phyloP scores from a whole-genome alignment of 2,888 invertebrate species.

The Halictus quadricinctus region DNA sequence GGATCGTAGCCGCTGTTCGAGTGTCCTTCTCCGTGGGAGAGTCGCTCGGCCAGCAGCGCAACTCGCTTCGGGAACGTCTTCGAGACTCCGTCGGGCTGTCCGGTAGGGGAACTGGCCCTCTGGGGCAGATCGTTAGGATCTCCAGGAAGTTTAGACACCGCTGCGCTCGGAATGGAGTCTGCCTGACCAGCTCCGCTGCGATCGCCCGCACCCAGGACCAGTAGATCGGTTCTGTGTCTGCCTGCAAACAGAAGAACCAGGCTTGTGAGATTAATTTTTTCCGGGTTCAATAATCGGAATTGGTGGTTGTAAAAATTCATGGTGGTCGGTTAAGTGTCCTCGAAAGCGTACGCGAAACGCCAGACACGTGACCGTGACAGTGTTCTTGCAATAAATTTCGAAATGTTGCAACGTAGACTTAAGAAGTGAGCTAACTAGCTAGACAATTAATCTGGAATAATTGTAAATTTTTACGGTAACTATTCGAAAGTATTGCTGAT shows the following conservation, averaged over 20 bases:
- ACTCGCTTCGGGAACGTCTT: slow-evolving; percentile 79
- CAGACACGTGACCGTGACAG: too few species aligned
- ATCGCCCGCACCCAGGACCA: slow-evolving; percentile 90
- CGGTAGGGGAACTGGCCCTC: slow-evolving; percentile 83
- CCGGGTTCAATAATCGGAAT: neutral
- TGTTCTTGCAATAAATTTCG: too few species aligned
- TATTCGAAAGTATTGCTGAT: too few species aligned
- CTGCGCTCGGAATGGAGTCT: slow-evolving; percentile 88
- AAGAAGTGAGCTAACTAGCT: too few species aligned
- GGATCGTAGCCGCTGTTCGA: slow-evolving; percentile 58
- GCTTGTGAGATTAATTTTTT: neutral
- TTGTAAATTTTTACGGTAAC: too few species aligned
- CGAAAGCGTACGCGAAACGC: too few species aligned
- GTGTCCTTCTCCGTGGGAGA: slow-evolving; percentile 66
- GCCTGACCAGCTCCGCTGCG: slow-evolving; percentile 89
- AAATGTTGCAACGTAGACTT: too few species aligned
- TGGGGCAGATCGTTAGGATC: slow-evolving; percentile 86
- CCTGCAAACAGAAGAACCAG: slow-evolving; percentile 81
- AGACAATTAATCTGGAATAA: too few species aligned
- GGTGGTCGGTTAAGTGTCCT: too few species aligned
- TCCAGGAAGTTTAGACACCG: slow-evolving; percentile 87
- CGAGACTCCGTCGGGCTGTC: slow-evolving; percentile 82
- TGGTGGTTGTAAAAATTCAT: too few species aligned
- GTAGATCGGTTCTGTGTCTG: slow-evolving; percentile 87
- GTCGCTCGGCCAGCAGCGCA: slow-evolving; percentile 78